Base-by-base conservation (phyloP, 2,113 vertebrate genomes). In the Chionodraco myersi region DNA sequence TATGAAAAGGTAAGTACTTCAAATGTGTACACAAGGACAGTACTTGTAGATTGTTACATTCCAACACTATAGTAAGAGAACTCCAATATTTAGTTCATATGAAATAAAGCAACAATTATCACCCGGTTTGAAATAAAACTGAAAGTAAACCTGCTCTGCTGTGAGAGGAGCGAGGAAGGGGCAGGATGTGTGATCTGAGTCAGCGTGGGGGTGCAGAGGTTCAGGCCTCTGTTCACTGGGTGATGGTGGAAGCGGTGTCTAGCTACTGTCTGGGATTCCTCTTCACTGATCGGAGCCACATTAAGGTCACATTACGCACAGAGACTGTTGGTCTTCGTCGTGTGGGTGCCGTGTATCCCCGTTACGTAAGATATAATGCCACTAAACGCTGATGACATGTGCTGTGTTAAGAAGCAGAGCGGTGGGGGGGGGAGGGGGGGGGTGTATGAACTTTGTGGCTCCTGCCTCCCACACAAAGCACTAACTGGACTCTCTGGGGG, bases 171-270 rank as follows among this genome's bases (percentile, higher is more conserved):
- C 0, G 2, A 73, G 5, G 10, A n/a, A 6, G 11, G 4, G 2
- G 6, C 49, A 13, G 63, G 51, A 30, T 48, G 41, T 7, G 9
- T 26, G 62, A 52, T 51, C 52, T 77, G 80, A 81, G 48, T 74
- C 83, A 84, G 47, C 26, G 83, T 89, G 79, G 84, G 85, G 23
- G 73, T 4, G 30, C 3, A 4, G 30, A 30, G 30, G 30, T 4
- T 30, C 30, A 30, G 30, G 30, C 30, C 30, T 30, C 30, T 30
- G 30, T 30, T 30, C 30, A 30, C 30, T 70, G 56, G 30, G 52
- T 72, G 48, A 53, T 1, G 23, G 30, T 2, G 8, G 4, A 48
- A 11, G 70, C 0, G 2, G 47, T 26, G 62, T 18, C 41, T 7
- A 1, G 30, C 61, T 56, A 7, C 6, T 3, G 1, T 13, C 12